Conservation (phyloP, 1,140 invertebrate genomes). For the Hydropsyche tenuis region DNA sequence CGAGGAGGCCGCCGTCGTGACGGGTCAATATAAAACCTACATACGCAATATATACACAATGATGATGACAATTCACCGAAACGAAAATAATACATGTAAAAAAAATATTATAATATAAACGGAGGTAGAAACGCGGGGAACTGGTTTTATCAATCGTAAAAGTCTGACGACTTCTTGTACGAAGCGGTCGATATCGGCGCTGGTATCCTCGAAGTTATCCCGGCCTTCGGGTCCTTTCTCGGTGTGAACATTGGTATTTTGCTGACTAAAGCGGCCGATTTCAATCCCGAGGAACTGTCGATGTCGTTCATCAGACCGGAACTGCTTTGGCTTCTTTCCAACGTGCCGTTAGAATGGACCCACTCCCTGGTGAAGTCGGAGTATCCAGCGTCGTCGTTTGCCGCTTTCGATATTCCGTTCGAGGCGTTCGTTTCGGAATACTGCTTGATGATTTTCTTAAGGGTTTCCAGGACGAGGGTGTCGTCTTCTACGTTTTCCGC, state of each 20-base stretch:
- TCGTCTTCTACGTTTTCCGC: slow-evolving; percentile 74
- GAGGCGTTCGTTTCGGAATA: slow-evolving; percentile 64
- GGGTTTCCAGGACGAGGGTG: slow-evolving; percentile 70
- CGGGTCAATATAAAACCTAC: neutral
- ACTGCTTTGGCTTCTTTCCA: slow-evolving; percentile 64
- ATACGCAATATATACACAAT: neutral
- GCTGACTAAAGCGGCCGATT: slow-evolving; percentile 56
- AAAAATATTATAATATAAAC: slow-evolving; percentile 12
- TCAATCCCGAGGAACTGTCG: slow-evolving; percentile 49
- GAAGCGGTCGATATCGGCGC: slow-evolving; percentile 62
- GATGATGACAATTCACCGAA: slow-evolving; percentile 2
- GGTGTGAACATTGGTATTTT: slow-evolving; percentile 54
- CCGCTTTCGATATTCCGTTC: slow-evolving; percentile 55
- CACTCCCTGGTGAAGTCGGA: slow-evolving; percentile 74
- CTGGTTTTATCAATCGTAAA: slow-evolving; percentile 37
- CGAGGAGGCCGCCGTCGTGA: slow-evolving; percentile 10
- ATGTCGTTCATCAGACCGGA: slow-evolving; percentile 38
- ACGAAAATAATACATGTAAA: neutral
- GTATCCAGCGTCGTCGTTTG: slow-evolving; percentile 67
- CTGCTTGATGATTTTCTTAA: slow-evolving; percentile 73
- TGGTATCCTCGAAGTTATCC: slow-evolving; percentile 62
- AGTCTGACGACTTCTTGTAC: slow-evolving; percentile 57
- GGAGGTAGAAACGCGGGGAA: slow-evolving; percentile 9
- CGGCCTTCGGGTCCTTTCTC: slow-evolving; percentile 64
- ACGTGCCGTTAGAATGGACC: slow-evolving; percentile 74